Evolutionary conservation across 2,113 vertebrate species (phyloP).

Genomic region (Opisthocomus hoazin): DNA sequence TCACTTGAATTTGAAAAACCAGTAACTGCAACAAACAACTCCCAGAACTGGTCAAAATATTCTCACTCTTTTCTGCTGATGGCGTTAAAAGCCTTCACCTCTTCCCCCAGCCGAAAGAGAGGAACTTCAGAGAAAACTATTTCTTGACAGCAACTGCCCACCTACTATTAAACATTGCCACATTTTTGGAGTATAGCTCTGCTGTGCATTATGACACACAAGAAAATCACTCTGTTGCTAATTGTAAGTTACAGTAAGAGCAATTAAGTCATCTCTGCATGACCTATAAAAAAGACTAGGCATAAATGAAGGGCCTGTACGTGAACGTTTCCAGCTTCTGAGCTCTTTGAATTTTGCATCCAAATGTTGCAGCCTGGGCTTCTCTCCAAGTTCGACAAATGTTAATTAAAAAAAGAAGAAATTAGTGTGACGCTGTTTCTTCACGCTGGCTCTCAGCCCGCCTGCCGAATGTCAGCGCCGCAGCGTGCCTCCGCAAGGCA

Average conservation of each 20-base stretch:
- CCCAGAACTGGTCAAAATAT: neutral
- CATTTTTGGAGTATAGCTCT: neutral
- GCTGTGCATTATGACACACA: neutral
- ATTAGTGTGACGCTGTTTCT: neutral
- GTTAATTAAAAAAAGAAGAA: conserved; percentile 16
- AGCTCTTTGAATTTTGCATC: neutral
- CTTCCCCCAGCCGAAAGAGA: neutral
- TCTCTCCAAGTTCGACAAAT: conserved; percentile 31
- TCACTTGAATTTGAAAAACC: neutral
- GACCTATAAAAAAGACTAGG: neutral
- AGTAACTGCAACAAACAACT: neutral
- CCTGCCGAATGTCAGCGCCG: neutral
- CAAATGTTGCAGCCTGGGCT: conserved; percentile 9
- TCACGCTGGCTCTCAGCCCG: neutral
- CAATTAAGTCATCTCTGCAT: neutral
- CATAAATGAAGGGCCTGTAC: conserved; percentile 4
- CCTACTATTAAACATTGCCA: neutral
- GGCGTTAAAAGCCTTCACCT: neutral
- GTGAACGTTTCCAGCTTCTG: conserved; percentile 9
- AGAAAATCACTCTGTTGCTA: neutral
- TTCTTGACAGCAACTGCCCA: neutral
- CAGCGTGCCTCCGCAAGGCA: neutral
- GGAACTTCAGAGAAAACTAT: neutral
- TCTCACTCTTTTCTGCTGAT: neutral
- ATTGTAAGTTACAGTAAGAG: neutral